Conservation (phyloP, 2,888 invertebrate genomes). For the Tetrapedia diversipes region DNA sequence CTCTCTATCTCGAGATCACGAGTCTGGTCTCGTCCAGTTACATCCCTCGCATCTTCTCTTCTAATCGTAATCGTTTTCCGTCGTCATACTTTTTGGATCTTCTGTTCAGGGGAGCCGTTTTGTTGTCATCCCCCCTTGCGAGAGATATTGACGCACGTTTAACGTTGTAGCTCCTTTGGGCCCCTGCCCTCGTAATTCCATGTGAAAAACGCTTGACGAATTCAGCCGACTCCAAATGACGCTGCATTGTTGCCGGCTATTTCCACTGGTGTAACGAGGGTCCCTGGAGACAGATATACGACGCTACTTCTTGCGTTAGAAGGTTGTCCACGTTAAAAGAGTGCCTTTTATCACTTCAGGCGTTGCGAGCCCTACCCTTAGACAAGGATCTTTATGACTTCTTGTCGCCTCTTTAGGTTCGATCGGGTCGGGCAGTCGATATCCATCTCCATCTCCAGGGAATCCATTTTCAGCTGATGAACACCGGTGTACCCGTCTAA, state of each 20-base stretch:
- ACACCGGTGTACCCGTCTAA: too few species aligned
- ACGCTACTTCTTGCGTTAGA: conserved; percentile 46
- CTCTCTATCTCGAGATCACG: background rate
- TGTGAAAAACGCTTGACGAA: conserved; percentile 36
- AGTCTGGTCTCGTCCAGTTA: background rate
- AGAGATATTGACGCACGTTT: conserved; percentile 45
- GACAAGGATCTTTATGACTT: conserved; percentile 41
- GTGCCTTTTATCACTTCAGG: conserved; percentile 55
- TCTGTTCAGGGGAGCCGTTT: conserved; percentile 7
- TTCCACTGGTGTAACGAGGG: conserved; percentile 54
- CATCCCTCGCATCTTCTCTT: background rate
- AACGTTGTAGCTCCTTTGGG: conserved; percentile 24
- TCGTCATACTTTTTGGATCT: conserved; percentile 26
- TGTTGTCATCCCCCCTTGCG: conserved; percentile 8
- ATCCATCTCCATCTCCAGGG: background rate
- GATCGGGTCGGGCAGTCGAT: background rate
- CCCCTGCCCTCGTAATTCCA: conserved; percentile 2
- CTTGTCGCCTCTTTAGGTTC: conserved; percentile 2
- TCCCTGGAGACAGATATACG: conserved; percentile 54
- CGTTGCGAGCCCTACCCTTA: background rate
- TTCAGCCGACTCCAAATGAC: conserved; percentile 43
- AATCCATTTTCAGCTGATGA: background rate
- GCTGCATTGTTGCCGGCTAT: conserved; percentile 49
- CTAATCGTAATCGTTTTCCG: conserved; percentile 26
- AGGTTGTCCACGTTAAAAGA: conserved; percentile 41